Evolutionary conservation across 2,113 vertebrate genomes (phyloP), one percentile per base, ranked within the genome.

Genomic region (Leptosomus discolor): DNA sequence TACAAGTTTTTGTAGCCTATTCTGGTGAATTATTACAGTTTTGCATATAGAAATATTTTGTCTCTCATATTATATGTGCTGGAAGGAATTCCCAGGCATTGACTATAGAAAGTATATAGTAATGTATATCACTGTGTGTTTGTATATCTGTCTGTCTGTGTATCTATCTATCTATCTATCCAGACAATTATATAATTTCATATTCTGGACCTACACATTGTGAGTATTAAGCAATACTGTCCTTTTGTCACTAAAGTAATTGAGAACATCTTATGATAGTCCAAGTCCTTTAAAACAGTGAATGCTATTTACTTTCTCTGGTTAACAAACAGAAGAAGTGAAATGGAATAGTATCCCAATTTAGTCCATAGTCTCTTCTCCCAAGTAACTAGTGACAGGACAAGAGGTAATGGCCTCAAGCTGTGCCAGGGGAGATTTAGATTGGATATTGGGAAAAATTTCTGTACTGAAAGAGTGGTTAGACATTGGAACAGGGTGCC

Each of bases 121-220:
- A 26, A 71, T 67, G 14, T 29, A 12, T 16, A 34, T 48, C 21
- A 43, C 3, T 10, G 2, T 41, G 9, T 29, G 20, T 60, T 37
- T 83, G 1, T 41, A 2, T 46, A 8, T 67, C 41, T 63, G 0
- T 63, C 26, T 43, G 1, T 24, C 9, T 43, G 4, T 32, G 34
- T 51, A 3, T 45, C 26, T 34, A 9, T 39, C 7, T 39, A 12
- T 32, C 15, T 54, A 13, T 32, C 29, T 12, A 3, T 9, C 5
- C 5, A 60, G 12, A 60, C 24, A 24, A 16, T 29, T 45, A 46
- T 7, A 45, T 10, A 58, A 18, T 45, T 37, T 63, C 2, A 11
- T 34, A 6, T 46, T 84, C 41, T 51, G 18, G 15, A 10, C 11
- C 8, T 36, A 37, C 0, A 1, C 5, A 27, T 29, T 51, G 3